Conservation (phyloP, 2,113 vertebrate genomes). For the Furnarius figulus region DNA sequence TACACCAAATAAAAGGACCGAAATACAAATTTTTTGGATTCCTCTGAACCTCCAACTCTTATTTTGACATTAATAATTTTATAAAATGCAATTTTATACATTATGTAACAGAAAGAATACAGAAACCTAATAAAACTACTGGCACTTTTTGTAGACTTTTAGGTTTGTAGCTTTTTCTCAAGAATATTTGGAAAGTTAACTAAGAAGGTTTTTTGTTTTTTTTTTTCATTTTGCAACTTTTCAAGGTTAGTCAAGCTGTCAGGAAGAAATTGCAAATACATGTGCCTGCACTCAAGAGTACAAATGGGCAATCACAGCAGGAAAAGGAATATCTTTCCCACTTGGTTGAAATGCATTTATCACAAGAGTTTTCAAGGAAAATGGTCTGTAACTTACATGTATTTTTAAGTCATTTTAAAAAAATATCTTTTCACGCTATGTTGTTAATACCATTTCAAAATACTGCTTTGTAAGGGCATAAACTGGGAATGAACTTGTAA, state of each 20-base stretch:
- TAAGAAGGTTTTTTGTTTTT: background rate
- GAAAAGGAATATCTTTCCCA: conserved; percentile 69
- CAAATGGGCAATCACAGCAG: conserved; percentile 72
- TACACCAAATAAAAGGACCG: background rate
- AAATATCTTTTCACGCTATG: conserved; percentile 18
- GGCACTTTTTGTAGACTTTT: background rate
- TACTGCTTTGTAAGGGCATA: background rate
- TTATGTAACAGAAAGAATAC: background rate
- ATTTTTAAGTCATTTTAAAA: conserved; percentile 47
- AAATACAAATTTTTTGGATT: background rate
- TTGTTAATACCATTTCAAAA: conserved; percentile 26
- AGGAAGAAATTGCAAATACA: conserved; percentile 59
- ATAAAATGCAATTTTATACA: background rate
- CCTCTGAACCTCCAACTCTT: background rate
- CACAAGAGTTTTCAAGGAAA: conserved; percentile 55
- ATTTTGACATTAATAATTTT: background rate
- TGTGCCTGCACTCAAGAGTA: conserved; percentile 47
- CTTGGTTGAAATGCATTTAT: conserved; percentile 64
- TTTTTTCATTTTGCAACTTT: conserved; percentile 33
- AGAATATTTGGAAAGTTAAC: conserved; percentile 27
- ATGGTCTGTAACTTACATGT: conserved; percentile 54
- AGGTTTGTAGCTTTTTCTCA: background rate
- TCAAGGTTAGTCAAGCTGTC: conserved; percentile 71
- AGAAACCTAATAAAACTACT: background rate
- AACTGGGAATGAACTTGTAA: conserved; percentile 2